Evolutionary conservation across 2,888 invertebrate genomes (phyloP).

Genomic region (Bugula neritina): DNA sequence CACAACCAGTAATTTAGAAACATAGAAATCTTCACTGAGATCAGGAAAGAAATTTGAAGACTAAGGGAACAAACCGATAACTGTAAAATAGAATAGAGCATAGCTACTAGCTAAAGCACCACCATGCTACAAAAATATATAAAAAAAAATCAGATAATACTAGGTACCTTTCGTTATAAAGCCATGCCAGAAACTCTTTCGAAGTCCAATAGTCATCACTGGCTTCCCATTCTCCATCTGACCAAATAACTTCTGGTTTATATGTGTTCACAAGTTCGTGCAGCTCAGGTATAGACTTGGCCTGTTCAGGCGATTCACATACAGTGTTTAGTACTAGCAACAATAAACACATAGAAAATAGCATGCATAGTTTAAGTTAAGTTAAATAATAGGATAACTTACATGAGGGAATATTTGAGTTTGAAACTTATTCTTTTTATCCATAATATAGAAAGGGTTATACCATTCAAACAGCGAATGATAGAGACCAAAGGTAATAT

Average conservation of each 20-base stretch:
- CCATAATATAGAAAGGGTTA: constrained; percentile 52
- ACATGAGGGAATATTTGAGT: constrained; percentile 62
- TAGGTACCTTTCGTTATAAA: constrained; percentile 27
- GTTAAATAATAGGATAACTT: no score
- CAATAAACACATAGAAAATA: no score
- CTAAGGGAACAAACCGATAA: no score
- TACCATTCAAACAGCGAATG: constrained; percentile 55
- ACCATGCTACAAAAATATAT: no score
- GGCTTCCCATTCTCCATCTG: constrained; percentile 26
- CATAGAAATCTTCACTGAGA: no score
- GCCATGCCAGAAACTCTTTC: constrained; percentile 24
- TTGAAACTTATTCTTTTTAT: constrained; percentile 58
- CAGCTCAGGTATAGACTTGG: constrained; percentile 26
- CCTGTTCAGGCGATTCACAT: neutral
- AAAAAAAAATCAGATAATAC: no score
- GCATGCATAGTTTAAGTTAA: no score
- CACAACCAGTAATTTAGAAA: no score
- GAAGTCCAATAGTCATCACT: constrained; percentile 25
- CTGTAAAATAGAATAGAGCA: no score
- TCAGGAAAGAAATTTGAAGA: no score
- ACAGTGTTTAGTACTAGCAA: no score
- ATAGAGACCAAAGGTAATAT: constrained; percentile 58
- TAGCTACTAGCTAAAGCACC: no score
- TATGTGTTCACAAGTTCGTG: constrained; percentile 23
- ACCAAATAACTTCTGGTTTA: constrained; percentile 26